Conservation (phyloP, 2,888 invertebrate species). For the Leptopilina syphax region DNA sequence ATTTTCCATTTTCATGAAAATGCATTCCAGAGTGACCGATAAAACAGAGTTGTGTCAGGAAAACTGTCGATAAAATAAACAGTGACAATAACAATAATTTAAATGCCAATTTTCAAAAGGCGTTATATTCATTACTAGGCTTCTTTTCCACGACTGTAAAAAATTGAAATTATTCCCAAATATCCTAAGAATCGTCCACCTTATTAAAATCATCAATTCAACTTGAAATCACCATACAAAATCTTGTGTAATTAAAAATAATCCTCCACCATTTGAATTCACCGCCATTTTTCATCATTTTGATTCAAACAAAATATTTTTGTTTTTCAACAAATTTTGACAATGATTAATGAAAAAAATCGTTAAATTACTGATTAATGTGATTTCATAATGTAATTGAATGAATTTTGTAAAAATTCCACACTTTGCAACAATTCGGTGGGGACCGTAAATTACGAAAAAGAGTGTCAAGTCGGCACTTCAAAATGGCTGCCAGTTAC, state of each 20-base stretch:
- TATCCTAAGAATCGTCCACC: neutral
- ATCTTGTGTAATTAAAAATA: neutral
- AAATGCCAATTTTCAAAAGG: neutral
- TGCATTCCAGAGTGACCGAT: neutral
- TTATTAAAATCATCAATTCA: neutral
- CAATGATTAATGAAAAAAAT: neutral
- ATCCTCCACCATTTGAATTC: slow-evolving; percentile 28
- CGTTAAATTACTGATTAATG: neutral
- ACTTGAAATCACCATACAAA: too few species aligned
- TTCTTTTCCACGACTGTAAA: neutral
- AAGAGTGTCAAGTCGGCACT: slow-evolving; percentile 83
- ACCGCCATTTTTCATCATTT: slow-evolving; percentile 18
- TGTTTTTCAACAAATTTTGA: neutral
- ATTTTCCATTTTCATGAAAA: slow-evolving; percentile 35
- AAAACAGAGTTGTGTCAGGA: neutral
- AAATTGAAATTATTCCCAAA: neutral
- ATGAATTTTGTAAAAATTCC: slow-evolving; percentile 12
- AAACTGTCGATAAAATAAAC: neutral
- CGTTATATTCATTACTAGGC: neutral
- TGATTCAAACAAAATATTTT: slow-evolving; percentile 27
- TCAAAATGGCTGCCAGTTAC: slow-evolving; percentile 85
- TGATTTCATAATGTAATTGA: neutral
- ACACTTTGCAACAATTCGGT: slow-evolving; percentile 47
- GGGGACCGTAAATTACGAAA: slow-evolving; percentile 70
- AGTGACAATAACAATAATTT: neutral